Conservation (phyloP, 2,113 vertebrate genomes). For the Heteronetta atricapilla region DNA sequence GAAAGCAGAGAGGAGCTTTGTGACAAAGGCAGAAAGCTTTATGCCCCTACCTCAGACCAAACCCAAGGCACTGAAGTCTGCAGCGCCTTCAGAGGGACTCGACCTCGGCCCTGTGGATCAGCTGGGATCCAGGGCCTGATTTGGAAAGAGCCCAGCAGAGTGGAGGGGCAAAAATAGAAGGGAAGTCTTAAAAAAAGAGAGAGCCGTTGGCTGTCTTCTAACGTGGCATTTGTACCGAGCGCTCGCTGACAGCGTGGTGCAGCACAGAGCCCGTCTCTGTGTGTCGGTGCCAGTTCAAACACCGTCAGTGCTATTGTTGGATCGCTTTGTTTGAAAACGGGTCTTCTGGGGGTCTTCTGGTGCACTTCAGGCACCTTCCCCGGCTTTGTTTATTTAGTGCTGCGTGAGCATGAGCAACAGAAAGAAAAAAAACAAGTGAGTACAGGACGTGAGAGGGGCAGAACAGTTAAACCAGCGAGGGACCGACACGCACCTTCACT, state of each 20-base stretch:
- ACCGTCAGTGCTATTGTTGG: constrained; percentile 54
- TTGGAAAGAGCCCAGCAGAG: neutral
- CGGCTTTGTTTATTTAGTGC: constrained; percentile 8
- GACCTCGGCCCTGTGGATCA: neutral
- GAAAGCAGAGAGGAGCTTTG: neutral
- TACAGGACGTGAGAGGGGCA: neutral
- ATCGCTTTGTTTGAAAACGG: constrained; percentile 46
- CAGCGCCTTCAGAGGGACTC: neutral
- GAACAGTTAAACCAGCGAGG: neutral
- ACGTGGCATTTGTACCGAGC: constrained; percentile 23
- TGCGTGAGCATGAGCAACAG: neutral
- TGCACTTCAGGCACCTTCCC: neutral
- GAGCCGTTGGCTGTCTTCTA: neutral
- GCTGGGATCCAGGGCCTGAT: neutral
- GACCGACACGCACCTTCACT: neutral
- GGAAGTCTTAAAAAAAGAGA: neutral
- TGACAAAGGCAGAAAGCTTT: neutral
- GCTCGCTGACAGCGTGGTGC: constrained; percentile 31
- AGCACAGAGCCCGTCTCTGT: constrained; percentile 42
- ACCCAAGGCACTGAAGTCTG: neutral
- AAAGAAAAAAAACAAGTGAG: neutral
- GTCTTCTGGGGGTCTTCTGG: constrained; percentile 48
- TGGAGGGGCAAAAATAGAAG: accelerated
- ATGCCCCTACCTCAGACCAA: neutral
- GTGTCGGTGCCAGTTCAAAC: constrained; percentile 51